These are phyloP conservation scores for Acleris literana DNA, from an alignment of 2,888 invertebrate genomes.

Conservation along the genomic window DNA sequence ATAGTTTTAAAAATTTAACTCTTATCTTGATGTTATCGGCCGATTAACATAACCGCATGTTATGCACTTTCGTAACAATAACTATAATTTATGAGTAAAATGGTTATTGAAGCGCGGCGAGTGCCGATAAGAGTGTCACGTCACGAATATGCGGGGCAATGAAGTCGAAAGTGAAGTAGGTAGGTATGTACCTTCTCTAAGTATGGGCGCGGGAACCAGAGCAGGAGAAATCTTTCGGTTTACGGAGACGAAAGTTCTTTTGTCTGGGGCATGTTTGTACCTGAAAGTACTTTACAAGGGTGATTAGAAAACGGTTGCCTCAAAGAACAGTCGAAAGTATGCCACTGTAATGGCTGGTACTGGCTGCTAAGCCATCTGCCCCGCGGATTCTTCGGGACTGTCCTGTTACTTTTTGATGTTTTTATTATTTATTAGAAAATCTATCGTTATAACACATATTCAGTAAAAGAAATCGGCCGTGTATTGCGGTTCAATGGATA, in stretches of 20 bases:
- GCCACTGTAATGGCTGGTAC: no score
- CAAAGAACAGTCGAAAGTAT: no score
- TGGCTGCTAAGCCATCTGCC: no score
- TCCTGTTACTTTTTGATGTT: no score
- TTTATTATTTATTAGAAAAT: no score
- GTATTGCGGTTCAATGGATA: no score
- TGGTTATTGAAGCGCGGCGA: constrained; percentile 22
- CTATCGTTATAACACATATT: no score
- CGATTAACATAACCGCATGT: constrained; percentile 1
- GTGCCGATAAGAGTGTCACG: constrained; percentile 6
- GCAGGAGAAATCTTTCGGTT: constrained; percentile 19
- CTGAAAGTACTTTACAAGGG: not conserved
- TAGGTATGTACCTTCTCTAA: not conserved
- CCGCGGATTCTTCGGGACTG: not conserved
- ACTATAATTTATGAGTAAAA: constrained; percentile 8
- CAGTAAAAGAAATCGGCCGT: no score
- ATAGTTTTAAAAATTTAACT: constrained; percentile 15
- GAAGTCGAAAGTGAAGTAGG: constrained; percentile 25
- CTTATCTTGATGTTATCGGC: constrained; percentile 26
- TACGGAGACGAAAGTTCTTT: constrained; percentile 15
- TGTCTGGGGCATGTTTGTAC: constrained; percentile 4
- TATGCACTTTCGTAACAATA: constrained; percentile 21
- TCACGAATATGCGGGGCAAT: constrained; percentile 13
- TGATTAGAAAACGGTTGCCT: no score
- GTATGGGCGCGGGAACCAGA: constrained; percentile 8